Evolutionary conservation across 2,113 vertebrate genomes (phyloP).

Genomic region (Cheirogaleus medius): DNA sequence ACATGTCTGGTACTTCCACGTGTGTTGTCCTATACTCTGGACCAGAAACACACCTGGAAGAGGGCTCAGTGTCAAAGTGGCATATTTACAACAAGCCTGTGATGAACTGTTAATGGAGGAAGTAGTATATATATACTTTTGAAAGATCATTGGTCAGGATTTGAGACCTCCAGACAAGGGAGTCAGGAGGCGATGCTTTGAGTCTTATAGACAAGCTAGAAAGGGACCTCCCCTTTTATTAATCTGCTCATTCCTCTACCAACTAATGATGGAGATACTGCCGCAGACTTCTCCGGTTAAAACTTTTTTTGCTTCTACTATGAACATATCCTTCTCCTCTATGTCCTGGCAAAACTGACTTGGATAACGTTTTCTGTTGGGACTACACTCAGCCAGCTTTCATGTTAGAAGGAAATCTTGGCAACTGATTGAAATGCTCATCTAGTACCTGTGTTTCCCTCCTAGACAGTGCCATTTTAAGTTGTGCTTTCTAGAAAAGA

Average conservation of each 20-base stretch:
- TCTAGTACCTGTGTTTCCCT: neutral
- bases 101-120: neutral
- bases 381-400: neutral
- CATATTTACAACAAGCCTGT: neutral
- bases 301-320: neutral
- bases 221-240: neutral
- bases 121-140: neutral
- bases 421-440: neutral
- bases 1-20: neutral
- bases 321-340: neutral
- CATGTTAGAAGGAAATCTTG: neutral
- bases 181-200: neutral
- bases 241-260: neutral
- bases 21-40: neutral
- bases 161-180: neutral
- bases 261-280: rapidly evolving
- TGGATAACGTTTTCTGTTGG: neutral
- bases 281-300: neutral
- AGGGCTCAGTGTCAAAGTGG: neutral
- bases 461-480: neutral
- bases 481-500: neutral
- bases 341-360: neutral
- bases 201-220: rapidly evolving
- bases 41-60: neutral
- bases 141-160: neutral